Conservation (phyloP, 2,797 vertebrate species). For the Crotalus adamanteus region DNA sequence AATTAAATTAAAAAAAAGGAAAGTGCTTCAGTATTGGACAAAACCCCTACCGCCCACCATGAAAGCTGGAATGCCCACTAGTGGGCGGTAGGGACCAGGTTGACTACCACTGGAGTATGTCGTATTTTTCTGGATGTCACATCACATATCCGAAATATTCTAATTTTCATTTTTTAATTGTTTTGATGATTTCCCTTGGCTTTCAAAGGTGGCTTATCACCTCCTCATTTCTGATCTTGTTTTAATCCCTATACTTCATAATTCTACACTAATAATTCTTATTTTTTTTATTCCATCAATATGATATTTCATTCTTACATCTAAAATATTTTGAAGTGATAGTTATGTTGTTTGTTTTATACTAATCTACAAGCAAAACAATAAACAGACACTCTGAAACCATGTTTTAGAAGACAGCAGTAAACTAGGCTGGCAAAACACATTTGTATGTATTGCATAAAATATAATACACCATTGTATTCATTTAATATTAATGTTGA, state of each 20-base stretch:
- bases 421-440: not conserved
- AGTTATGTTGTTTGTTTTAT: not conserved
- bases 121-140: no score
- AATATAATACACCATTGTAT: not conserved
- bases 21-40: no score
- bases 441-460: not conserved
- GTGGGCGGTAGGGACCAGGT: no score
- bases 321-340: not conserved
- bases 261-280: not conserved
- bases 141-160: no score
- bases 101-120: no score
- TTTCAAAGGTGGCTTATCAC: no score
- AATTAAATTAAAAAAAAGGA: no score
- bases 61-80: no score
- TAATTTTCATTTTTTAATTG: no score
- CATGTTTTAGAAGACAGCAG: not conserved
- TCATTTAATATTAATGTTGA: slow-evolving; percentile 22
- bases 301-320: not conserved
- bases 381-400: not conserved
- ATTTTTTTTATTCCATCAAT: not conserved
- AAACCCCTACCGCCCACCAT: no score
- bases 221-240: not conserved
- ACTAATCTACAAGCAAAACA: not conserved
- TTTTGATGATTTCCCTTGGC: no score
- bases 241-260: not conserved